Percentiles rank a stretch among this genome's conserved stretches.
These are phyloP conservation scores for Pelobates fuscus DNA, from an alignment of 2,113 vertebrate species.

Conservation along the genomic window DNA sequence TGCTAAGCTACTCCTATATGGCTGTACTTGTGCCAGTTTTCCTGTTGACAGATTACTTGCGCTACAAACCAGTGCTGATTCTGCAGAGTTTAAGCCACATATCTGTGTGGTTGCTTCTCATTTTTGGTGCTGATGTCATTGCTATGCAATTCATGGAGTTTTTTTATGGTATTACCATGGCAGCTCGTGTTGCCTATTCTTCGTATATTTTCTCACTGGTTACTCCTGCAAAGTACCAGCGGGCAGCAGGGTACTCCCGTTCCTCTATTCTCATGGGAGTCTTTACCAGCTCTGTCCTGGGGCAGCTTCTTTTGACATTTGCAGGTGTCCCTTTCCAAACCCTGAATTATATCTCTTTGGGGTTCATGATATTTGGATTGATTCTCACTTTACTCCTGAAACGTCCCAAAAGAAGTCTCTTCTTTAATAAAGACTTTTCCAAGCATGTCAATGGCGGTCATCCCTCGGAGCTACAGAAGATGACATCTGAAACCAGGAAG, in stretches of 20 bases:
- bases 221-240: conserved; percentile 77
- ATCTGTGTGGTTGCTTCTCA: conserved; percentile 84
- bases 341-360: conserved; percentile 79
- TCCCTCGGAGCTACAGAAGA: conserved; percentile 59
- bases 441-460: accelerated
- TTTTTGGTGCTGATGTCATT: conserved; percentile 70
- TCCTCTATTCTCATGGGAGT: conserved; percentile 83
- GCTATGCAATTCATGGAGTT: conserved; percentile 96
- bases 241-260: conserved; percentile 87
- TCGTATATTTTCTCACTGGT: conserved; percentile 96
- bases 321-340: conserved; percentile 60
- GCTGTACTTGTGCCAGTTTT: conserved; percentile 86
- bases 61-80: conserved; percentile 91
- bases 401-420: conserved; percentile 85
- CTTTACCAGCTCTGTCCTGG: conserved; percentile 88
- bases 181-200: conserved; percentile 90
- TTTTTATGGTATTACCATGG: conserved; percentile 91
- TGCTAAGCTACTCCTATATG: conserved; percentile 92
- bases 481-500: conserved; percentile 32
- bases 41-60: conserved; percentile 86
- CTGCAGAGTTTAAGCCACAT: conserved; percentile 87
- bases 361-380: conserved; percentile 79
- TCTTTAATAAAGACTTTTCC: conserved; percentile 73
- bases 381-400: conserved; percentile 79
- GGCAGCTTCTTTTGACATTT: conserved; percentile 79